Percentiles rank a stretch among this genome's conserved stretches.
phyloP scores from a whole-genome alignment of 1,140 invertebrate genomes.

The Orussus abietinus region DNA sequence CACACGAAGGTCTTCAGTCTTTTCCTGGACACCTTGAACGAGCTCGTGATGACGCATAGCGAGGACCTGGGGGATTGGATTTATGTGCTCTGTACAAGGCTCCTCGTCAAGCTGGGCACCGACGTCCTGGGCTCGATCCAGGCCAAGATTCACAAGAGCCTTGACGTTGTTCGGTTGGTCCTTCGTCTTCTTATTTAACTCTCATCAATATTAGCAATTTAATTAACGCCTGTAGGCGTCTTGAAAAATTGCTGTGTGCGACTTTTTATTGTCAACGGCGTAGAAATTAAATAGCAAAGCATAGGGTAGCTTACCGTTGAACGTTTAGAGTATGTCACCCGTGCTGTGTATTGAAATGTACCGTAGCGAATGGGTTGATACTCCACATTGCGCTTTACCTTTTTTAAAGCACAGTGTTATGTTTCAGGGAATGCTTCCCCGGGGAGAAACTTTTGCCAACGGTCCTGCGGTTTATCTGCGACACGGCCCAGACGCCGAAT shows the following conservation, averaged over 20 bases:
- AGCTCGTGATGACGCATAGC: constrained; percentile 81
- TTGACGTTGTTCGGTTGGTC: constrained; percentile 79
- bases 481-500: constrained; percentile 87
- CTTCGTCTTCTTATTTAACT: constrained; percentile 60
- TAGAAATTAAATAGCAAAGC: too few species aligned
- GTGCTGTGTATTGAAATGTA: too few species aligned
- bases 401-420: constrained; percentile 19
- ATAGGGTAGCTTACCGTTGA: too few species aligned
- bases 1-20: constrained; percentile 93
- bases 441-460: constrained; percentile 61
- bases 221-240: too few species aligned
- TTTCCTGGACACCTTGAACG: constrained; percentile 87
- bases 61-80: constrained; percentile 87
- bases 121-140: constrained; percentile 88
- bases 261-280: too few species aligned
- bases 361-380: too few species aligned
- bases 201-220: not conserved
- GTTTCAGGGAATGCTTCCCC: constrained; percentile 61
- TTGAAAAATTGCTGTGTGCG: too few species aligned
- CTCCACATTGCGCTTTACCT: too few species aligned
- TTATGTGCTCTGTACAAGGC: constrained; percentile 65
- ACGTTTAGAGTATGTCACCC: too few species aligned
- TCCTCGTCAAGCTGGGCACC: constrained; percentile 83
- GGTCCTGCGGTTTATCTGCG: constrained; percentile 74
- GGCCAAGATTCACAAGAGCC: constrained; percentile 80